Conservation (phyloP, 2,113 vertebrate species). For the Dipodomys merriami region DNA sequence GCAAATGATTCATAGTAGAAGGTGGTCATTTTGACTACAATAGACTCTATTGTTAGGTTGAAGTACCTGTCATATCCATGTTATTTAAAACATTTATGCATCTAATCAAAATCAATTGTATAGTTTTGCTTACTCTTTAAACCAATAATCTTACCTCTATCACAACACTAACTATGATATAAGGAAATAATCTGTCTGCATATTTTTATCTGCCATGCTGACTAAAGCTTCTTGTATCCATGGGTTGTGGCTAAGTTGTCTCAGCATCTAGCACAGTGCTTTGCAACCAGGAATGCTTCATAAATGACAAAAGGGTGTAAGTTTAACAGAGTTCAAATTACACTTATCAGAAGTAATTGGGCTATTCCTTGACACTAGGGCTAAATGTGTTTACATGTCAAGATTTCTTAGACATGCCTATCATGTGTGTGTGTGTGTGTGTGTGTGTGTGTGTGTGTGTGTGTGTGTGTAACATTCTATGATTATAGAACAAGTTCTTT, state of each 20-base stretch:
- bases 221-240: not conserved
- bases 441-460: not conserved
- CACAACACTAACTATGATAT: not conserved
- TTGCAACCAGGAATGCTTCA: not conserved
- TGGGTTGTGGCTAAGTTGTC: not conserved
- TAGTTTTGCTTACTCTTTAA: slow-evolving; percentile 38
- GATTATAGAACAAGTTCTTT: slow-evolving; percentile 41
- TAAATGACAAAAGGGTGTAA: slow-evolving; percentile 17
- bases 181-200: not conserved
- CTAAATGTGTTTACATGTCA: slow-evolving; percentile 5
- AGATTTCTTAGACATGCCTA: slow-evolving; percentile 54
- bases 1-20: slow-evolving; percentile 13
- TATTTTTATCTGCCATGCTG: not conserved
- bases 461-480: slow-evolving; percentile 15
- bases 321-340: not conserved
- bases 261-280: not conserved
- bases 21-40: slow-evolving; percentile 28
- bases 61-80: not conserved
- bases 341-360: not conserved
- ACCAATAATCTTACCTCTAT: not conserved
- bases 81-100: slow-evolving; percentile 43
- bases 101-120: slow-evolving; percentile 35
- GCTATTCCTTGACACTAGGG: slow-evolving; percentile 35
- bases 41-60: not conserved
- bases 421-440: not conserved